Evolutionary conservation across 30 jellyfish, hydroid and myxozoan species (phyloP), one percentile per base, ranked within the genome.

Genomic region (Aurelia aurita): DNA sequence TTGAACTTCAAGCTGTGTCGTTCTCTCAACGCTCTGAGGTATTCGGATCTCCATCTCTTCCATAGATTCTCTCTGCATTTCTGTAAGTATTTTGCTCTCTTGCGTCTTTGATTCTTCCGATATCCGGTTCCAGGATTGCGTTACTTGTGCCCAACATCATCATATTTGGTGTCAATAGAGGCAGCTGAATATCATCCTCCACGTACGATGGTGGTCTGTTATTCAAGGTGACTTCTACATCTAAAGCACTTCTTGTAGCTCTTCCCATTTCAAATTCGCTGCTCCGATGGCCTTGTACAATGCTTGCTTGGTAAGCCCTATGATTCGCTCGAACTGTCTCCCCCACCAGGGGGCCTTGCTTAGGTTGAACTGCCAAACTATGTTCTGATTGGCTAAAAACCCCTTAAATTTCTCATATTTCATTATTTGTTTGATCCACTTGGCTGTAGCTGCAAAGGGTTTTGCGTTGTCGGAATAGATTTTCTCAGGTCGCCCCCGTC

Each of bases 281-380:
- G 51, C 55, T 51, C 89, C 95, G 14, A 85, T 65, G 58, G 58
- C 85, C 85, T 85, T 85, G 53, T 62, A 74, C 76, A 85, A 39
- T 32, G 95, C 77, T 18, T 80, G 80, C 31, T 74, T 85, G 46
- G 82, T 70, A 18, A 85, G 21, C 31, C 84, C 85, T 31, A 85
- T 79, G 55, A 73, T 58, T 25, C 95, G 51, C 78, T 86, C 90
- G 57, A 86, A 86, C 45, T 72, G 81, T 13, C 88, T 90, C 15
- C 80, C 95, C 95, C 89, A 86, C 90, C 90, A 65, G 65, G 86
- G 79, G 51, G 85, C 95, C 44, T 85, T 45, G 69, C 95, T 74
- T 15, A 86, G 81, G 66, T 86, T 74, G 68, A 86, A 86, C 85
- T 78, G 95, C 85, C 95, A 86, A 19, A 78, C 39, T 54, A 54